Conservation (phyloP, 2,888 invertebrate genomes). For the Trilocha varians region DNA sequence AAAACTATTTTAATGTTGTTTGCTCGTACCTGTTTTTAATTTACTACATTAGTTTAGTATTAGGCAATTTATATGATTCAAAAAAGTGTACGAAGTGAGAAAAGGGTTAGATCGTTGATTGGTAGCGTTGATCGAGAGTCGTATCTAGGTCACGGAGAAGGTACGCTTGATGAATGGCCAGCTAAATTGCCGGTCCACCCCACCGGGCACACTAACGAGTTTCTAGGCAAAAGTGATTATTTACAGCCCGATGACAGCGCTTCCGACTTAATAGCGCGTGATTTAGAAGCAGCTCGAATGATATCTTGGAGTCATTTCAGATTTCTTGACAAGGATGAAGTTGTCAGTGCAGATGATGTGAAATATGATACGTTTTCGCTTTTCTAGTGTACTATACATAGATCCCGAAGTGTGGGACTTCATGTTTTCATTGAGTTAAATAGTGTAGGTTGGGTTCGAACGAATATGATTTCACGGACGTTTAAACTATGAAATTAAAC, state of each 20-base stretch:
- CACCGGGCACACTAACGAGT: constrained; percentile 43
- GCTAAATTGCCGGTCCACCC: constrained; percentile 44
- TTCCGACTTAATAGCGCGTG: constrained; percentile 53
- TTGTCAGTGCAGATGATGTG: not conserved
- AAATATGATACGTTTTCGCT: not conserved
- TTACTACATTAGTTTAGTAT: too few species aligned
- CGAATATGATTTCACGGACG: too few species aligned
- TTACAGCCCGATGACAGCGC: constrained; percentile 60
- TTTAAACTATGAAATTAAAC: too few species aligned
- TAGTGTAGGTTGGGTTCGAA: too few species aligned
- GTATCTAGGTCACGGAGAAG: constrained; percentile 51
- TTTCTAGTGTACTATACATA: not conserved
- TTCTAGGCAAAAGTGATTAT: constrained; percentile 54
- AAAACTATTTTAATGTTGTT: too few species aligned
- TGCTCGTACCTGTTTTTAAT: too few species aligned
- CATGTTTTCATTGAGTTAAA: too few species aligned
- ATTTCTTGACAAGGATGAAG: constrained; percentile 6
- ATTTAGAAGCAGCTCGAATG: constrained; percentile 39
- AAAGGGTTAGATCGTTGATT: too few species aligned
- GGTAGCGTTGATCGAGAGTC: constrained; percentile 54
- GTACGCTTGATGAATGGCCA: constrained; percentile 59
- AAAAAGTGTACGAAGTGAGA: too few species aligned
- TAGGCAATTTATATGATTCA: too few species aligned
- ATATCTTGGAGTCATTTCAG: constrained; percentile 15
- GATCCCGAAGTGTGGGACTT: too few species aligned